Conservation (phyloP, 2,113 vertebrate genomes). For the Sclerurus mexicanus region DNA sequence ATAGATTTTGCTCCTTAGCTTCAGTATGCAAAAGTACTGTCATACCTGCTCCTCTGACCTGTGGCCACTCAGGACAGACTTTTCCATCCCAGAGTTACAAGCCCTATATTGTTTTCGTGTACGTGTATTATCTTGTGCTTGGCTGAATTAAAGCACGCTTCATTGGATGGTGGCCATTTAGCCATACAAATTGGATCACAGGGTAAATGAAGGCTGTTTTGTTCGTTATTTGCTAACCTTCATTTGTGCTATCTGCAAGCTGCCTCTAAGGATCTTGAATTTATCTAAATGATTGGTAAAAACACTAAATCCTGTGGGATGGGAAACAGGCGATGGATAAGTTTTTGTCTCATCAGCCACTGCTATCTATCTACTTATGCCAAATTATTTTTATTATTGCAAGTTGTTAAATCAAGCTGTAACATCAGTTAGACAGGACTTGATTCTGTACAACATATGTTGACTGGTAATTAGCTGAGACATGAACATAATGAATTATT, state of each 20-base stretch:
- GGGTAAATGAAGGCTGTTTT: neutral
- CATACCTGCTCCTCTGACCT: neutral
- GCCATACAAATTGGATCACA: neutral
- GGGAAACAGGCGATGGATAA: neutral
- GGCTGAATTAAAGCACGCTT: neutral
- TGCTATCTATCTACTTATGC: neutral
- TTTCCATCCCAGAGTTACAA: neutral
- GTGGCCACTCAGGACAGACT: neutral
- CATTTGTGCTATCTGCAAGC: neutral
- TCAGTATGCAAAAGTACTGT: neutral
- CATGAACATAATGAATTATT: neutral
- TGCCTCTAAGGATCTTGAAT: neutral
- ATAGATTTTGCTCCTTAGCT: neutral
- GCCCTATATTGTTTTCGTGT: neutral
- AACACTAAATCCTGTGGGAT: neutral
- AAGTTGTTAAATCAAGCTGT: conserved; percentile 12
- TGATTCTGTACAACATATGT: neutral
- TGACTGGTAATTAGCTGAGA: conserved; percentile 28
- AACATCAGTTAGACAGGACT: neutral
- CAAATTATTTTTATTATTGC: neutral
- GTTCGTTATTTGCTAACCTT: neutral
- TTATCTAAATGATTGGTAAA: neutral
- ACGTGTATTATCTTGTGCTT: neutral
- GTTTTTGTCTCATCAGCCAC: neutral
- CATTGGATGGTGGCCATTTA: conserved; percentile 14